These are phyloP conservation scores for Cepaea nemoralis DNA, from an alignment of 1,140 invertebrate species.

Conservation along the genomic window DNA sequence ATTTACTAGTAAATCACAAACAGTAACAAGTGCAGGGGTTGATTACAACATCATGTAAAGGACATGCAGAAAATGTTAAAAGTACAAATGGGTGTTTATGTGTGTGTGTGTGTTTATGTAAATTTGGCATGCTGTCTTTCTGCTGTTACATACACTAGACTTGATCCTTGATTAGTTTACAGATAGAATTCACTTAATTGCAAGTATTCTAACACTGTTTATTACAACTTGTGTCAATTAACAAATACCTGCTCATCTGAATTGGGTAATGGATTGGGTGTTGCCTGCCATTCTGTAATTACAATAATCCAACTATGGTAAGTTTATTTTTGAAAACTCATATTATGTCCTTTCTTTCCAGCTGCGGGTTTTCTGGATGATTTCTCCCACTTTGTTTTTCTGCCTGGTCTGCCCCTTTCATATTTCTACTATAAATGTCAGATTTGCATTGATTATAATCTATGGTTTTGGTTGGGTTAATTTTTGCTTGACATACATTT, in stretches of 20 bases:
- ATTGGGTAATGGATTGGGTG: constrained; percentile 11
- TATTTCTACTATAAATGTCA: not conserved
- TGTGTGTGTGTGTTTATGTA: too few relatives aligned
- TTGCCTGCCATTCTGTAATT: not conserved
- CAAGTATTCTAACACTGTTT: not conserved
- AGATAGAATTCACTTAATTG: not conserved
- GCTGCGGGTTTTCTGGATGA: not conserved
- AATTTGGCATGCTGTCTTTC: too few relatives aligned
- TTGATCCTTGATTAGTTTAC: too few relatives aligned
- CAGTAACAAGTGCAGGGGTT: too few relatives aligned
- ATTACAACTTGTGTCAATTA: constrained; percentile 3
- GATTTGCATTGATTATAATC: too few relatives aligned
- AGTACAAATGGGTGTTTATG: too few relatives aligned
- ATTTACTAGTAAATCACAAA: too few relatives aligned
- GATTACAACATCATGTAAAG: too few relatives aligned
- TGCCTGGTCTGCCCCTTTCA: not conserved
- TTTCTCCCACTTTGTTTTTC: not conserved
- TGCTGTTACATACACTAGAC: too few relatives aligned
- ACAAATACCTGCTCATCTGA: not conserved
- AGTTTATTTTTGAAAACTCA: not conserved
- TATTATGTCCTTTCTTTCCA: not conserved
- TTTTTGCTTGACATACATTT: not conserved
- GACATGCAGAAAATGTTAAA: too few relatives aligned
- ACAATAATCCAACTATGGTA: not conserved
- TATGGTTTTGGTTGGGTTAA: not conserved